Conservation (phyloP, 2,888 invertebrate species). For the Nipponacmea schrenckii region DNA sequence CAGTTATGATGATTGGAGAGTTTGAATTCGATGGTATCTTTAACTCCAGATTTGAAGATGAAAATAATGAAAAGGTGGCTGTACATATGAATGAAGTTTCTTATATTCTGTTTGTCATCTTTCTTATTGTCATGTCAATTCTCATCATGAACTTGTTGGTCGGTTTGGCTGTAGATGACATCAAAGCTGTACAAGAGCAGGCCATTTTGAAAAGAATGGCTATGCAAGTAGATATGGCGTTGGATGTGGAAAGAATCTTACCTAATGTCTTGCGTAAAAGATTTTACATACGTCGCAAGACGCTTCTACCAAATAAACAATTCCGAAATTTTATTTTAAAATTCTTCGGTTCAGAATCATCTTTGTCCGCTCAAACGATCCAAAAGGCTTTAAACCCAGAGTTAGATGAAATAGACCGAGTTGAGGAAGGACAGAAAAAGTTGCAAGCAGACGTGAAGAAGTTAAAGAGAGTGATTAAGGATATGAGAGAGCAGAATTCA, state of each 20-base stretch:
- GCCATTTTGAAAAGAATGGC: slow-evolving; percentile 68
- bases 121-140: slow-evolving; percentile 65
- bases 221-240: slow-evolving; percentile 68
- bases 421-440: slow-evolving; percentile 58
- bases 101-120: slow-evolving; percentile 67
- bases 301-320: slow-evolving; percentile 61
- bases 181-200: slow-evolving; percentile 71
- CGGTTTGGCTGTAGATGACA: slow-evolving; percentile 72
- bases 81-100: slow-evolving; percentile 57
- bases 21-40: slow-evolving; percentile 63
- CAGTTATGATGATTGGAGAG: slow-evolving; percentile 68
- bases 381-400: slow-evolving; percentile 62
- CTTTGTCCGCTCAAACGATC: slow-evolving; percentile 50
- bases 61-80: slow-evolving; percentile 14
- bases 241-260: slow-evolving; percentile 68
- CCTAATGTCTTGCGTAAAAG: slow-evolving; percentile 65
- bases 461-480: slow-evolving; percentile 52
- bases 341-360: slow-evolving; percentile 38
- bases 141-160: slow-evolving; percentile 69
- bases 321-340: slow-evolving; percentile 36
- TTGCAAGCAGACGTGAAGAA: slow-evolving; percentile 49
- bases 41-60: slow-evolving; percentile 23
- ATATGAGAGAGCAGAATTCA: slow-evolving; percentile 50
- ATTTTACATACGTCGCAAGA: slow-evolving; percentile 56
- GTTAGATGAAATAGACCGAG: slow-evolving; percentile 59